Base-by-base conservation (phyloP, 2,797 vertebrate genomes). In the Petrocephalus sullivani region DNA sequence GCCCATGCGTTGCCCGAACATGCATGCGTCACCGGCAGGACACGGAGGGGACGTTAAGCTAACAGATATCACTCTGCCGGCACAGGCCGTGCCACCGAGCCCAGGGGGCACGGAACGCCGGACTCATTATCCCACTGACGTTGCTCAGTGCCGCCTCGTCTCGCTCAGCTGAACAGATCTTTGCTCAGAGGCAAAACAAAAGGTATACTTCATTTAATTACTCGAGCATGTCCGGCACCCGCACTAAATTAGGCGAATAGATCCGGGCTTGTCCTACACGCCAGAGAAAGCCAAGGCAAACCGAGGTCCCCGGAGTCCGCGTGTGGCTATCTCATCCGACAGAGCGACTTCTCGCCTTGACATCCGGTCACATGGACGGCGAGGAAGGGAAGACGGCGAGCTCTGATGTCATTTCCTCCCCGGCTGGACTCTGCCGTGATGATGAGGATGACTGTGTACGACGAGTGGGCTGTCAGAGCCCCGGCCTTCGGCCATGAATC, bases 1-100 rank as follows among this genome's bases (percentile, higher is more conserved):
- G 21, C 60, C 89, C 90, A 87, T 87, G 61, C 89, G 88, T 88
- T 89, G 85, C 85, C 58, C 88, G 51, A 56, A 58, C 88, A 87
- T 89, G 88, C 89, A 86, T 88, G 88, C 83, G 6, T 60, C 49
- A 57, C 56, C 4, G 23, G 84, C 28, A 12, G 60, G 60, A 82
- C 14, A 54, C 60, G 28, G 8, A 87, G 58, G 75, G 86, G 7
- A 84, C 23, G 75, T 60, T 56, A 83, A 54, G 60, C 54, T 37
- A 58, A 19, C 51, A 56, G 53, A 51, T 54, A 89, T 41, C 3
- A 19, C 53, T 82, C 2, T 61, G 37, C 23, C 7, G 19, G 51
- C 33, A 1, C 46, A 67, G 61, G 33, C 33, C 0, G 14, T 4
- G 14, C 12, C 37, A 75, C 21, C 33, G 46, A 28, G 56, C 41